These are phyloP conservation scores for Drosophila novamexicana DNA, from an alignment of 1,140 invertebrate species.

Conservation along the genomic window DNA sequence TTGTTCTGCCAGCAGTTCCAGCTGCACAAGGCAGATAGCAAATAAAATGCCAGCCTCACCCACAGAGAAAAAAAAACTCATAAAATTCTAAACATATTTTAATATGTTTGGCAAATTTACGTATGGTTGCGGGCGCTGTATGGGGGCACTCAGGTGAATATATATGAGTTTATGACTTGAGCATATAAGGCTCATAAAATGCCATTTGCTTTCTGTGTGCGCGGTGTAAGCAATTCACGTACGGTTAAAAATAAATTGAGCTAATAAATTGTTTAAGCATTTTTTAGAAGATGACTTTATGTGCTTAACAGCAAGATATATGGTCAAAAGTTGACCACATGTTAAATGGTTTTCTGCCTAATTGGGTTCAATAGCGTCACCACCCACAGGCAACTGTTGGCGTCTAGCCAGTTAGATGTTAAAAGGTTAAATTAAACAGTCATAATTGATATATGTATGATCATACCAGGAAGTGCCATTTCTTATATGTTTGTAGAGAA, in stretches of 20 bases:
- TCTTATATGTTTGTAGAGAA: no score
- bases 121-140: neutral
- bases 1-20: conserved; percentile 20
- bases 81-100: conserved; percentile 67
- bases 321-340: neutral
- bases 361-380: no score
- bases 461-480: no score
- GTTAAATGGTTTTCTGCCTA: neutral
- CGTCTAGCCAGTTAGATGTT: no score
- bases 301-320: neutral
- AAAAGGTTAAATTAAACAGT: no score
- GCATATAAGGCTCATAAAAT: conserved; percentile 21
- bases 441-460: no score
- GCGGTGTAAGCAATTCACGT: conserved; percentile 7
- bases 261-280: neutral
- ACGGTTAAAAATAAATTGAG: neutral
- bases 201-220: conserved; percentile 50
- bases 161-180: conserved; percentile 37
- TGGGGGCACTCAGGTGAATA: conserved; percentile 14
- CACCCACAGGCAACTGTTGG: no score
- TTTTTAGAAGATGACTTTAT: neutral
- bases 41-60: conserved; percentile 31
- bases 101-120: conserved; percentile 44
- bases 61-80: conserved; percentile 43
- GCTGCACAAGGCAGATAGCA: conserved; percentile 6